Evolutionary conservation across 2,113 vertebrate species (phyloP), one percentile per base, ranked within the genome.

Genomic region (Emberiza fucata): DNA sequence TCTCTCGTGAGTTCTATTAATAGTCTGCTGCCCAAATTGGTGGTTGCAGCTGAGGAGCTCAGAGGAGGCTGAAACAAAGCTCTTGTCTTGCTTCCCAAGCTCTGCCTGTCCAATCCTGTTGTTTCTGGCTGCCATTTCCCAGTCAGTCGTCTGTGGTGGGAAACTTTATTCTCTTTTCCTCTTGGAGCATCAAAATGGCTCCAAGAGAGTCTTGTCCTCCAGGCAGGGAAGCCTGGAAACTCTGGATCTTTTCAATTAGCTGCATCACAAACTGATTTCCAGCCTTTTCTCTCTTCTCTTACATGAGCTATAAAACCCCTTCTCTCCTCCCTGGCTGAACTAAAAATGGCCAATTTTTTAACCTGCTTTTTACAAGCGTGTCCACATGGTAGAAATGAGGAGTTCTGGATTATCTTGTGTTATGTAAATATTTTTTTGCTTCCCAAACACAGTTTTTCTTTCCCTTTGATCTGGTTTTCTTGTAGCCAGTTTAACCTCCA

Each of bases 361-460:
- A 63, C n/a, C 11, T 0, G 5, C 33, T 81, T 68, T 69, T 72
- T 68, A 79, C 68, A 65, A 90, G 94, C 5, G 0, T 64, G 48
- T 60, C 88, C 37, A 2, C 33, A 29, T 11, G 75, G 56, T 42
- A 53, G 75, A 44, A 77, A 45, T 2, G 48, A 79, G 48, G 72
- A 86, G 28, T 59, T 94, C 42, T 31, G 54, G 51, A 70, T 95
- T 89, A 79, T 91, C 88, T 80, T 50, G 44, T 90, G 51, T 78
- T 85, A 69, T 84, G 61, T 84, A 95, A 96, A 96, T 92, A 91
- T 33, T 71, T 76, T 37, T 85, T 50, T 91, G 80, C 73, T 91
- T 88, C 59, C 53, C 50, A 68, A 92, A 75, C n/a, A 56, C 88
- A 91, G 60, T 53, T 79, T 56, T 72, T 39, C 42, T 47, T 42